phyloP scores from a whole-genome alignment of 2,797 vertebrate genomes.

The Hozukius guyotensis region DNA sequence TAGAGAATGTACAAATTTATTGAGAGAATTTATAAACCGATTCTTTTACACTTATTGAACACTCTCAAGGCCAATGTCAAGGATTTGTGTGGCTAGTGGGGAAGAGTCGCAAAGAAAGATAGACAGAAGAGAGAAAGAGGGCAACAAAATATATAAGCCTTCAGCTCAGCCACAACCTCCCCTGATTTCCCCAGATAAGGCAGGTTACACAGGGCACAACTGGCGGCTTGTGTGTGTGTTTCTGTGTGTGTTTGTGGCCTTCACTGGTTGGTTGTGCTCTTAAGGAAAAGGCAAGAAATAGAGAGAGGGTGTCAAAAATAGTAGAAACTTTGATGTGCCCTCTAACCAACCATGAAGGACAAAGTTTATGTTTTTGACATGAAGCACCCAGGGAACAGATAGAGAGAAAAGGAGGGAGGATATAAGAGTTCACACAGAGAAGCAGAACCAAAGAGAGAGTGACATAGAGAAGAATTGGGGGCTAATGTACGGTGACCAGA shows the following conservation, averaged over 20 bases:
- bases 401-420: slow-evolving; percentile 2
- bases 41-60: slow-evolving; percentile 21
- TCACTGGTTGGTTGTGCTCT: slow-evolving; percentile 37
- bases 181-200: slow-evolving; percentile 71
- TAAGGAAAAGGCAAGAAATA: slow-evolving; percentile 24
- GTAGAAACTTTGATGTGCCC: slow-evolving; percentile 58
- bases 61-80: slow-evolving; percentile 27
- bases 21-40: slow-evolving; percentile 4
- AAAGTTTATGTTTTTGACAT: slow-evolving; percentile 53
- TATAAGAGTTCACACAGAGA: slow-evolving; percentile 6
- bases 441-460: not conserved
- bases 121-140: slow-evolving; percentile 20
- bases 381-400: slow-evolving; percentile 39
- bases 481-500: not conserved
- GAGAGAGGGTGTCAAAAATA: slow-evolving; percentile 32
- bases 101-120: slow-evolving; percentile 13
- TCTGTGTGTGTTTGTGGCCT: slow-evolving; percentile 10
- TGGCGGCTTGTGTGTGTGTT: slow-evolving; percentile 3
- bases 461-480: not conserved
- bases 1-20: slow-evolving; percentile 3
- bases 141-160: slow-evolving; percentile 28
- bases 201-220: slow-evolving; percentile 50
- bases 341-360: slow-evolving; percentile 69
- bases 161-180: slow-evolving; percentile 45
- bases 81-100: slow-evolving; percentile 22